A percentile compares a stretch with the other conserved stretches of the same genome.
Evolutionary conservation across 2,113 vertebrate species (phyloP).

Genomic region (Ageneiosus marmoratus): DNA sequence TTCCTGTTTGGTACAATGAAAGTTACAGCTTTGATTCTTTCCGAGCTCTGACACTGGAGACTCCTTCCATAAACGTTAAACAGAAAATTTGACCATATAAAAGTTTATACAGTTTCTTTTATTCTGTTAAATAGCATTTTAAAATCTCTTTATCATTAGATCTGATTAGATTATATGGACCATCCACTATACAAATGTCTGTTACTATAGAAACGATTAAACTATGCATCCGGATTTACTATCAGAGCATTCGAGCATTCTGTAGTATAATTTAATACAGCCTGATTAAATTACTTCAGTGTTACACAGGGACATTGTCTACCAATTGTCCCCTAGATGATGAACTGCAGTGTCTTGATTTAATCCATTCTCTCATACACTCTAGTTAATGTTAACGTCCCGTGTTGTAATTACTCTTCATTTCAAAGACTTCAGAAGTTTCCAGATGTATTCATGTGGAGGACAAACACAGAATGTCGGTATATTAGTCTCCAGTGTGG

Average conservation of each 20-base stretch:
- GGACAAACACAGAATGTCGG: neutral
- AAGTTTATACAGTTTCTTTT: neutral
- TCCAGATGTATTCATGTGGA: neutral
- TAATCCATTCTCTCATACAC: neutral
- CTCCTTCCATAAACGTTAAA: neutral
- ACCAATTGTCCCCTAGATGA: neutral
- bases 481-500: neutral
- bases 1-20: neutral
- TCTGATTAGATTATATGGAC: neutral
- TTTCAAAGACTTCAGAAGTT: neutral
- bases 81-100: neutral
- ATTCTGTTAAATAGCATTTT: neutral
- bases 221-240: neutral
- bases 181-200: neutral
- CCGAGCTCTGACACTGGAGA: neutral
- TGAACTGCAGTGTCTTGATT: neutral
- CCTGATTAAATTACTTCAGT: slow-evolving; percentile 12
- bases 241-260: no score
- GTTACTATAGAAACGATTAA: neutral
- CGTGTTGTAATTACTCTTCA: slow-evolving; percentile 6
- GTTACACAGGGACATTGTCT: neutral
- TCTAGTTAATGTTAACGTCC: neutral
- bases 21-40: neutral
- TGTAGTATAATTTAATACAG: neutral
- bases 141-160: no score